phyloP scores from a whole-genome alignment of 2,113 vertebrate species.

The Aramus guarauna region DNA sequence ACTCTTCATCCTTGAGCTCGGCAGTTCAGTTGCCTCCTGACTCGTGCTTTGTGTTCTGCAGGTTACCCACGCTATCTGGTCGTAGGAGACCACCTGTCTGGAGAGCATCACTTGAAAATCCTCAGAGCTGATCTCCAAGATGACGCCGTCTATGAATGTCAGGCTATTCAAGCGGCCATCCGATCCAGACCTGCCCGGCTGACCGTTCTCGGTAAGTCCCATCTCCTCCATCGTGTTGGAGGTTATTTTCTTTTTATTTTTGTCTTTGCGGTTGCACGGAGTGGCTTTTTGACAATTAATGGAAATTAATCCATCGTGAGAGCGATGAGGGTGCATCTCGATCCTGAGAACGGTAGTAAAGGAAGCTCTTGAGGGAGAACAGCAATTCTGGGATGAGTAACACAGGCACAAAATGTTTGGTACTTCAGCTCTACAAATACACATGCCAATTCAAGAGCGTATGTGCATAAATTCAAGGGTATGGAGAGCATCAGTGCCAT shows the following conservation, averaged over 20 bases:
- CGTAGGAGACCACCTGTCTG: conserved; percentile 90
- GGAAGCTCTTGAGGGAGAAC: neutral
- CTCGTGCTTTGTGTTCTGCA: conserved; percentile 3
- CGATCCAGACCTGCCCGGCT: conserved; percentile 92
- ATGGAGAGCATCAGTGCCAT: neutral
- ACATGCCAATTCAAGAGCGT: neutral
- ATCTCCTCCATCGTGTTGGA: accelerated
- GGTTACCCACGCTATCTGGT: conserved; percentile 96
- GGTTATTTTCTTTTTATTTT: accelerated
- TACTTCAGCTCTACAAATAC: neutral
- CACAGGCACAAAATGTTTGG: neutral
- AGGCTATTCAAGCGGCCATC: conserved; percentile 95
- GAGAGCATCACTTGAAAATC: conserved; percentile 94
- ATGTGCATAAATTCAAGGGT: neutral
- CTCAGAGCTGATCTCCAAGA: conserved; percentile 91
- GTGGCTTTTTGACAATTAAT: neutral
- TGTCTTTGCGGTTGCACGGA: accelerated
- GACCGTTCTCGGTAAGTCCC: conserved; percentile 89
- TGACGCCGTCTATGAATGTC: conserved; percentile 94
- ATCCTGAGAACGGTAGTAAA: neutral
- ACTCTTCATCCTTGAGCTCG: accelerated
- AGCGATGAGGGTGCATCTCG: neutral
- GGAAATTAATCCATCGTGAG: accelerated
- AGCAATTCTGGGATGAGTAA: neutral
- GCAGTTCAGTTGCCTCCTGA: neutral